Evolutionary conservation across 2,888 invertebrate species (phyloP), one percentile per base, ranked within the genome.

Genomic region (Caprella mutica): DNA sequence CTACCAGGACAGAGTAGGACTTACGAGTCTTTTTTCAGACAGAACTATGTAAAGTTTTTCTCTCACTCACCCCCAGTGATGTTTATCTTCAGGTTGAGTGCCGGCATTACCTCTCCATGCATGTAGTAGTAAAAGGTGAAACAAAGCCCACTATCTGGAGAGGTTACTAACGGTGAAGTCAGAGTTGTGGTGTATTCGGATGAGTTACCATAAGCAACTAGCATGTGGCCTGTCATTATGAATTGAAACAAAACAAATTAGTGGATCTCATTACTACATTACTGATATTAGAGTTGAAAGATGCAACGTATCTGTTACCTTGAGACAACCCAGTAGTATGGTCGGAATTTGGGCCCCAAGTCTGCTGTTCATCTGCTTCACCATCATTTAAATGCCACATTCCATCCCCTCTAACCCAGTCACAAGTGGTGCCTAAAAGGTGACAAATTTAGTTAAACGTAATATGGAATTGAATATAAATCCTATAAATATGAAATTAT

Each of bases 71-170:
- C 55, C 52, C 52, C 35, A 12, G 43, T 33, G 19, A 59, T 39
- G 30, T 46, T 52, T n/a, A 55, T 1, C 27, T 46, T 46, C 9
- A 33, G 3, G 46, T 17, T 14, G 40, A 59, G 52, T 23, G n/a
- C 23, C 17, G 55, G 59, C n/a, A 40, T 40, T 12, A 26, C 19
- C 1, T n/a, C 19, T n/a, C 61, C 61, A 46, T 61, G 61, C 50
- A 61, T 56, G 42, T 57, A 61, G 38, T 57, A 61, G 21, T 52
- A 44, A 24, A 57, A 61, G 27, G 57, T 52, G 27, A 61, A 42
- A 27, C 61, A 61, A 19, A 51, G 24, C 5, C 56, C 56, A 8
- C 17, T 46, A 5, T 42, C 38, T 17, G 39, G 19, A 14, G 17
- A 9, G 5, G 26, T 3, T 9, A 55, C 8, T 3, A 9, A 3